phyloP scores from a whole-genome alignment of 2,888 invertebrate species.

The Sepioteuthis lessoniana region DNA sequence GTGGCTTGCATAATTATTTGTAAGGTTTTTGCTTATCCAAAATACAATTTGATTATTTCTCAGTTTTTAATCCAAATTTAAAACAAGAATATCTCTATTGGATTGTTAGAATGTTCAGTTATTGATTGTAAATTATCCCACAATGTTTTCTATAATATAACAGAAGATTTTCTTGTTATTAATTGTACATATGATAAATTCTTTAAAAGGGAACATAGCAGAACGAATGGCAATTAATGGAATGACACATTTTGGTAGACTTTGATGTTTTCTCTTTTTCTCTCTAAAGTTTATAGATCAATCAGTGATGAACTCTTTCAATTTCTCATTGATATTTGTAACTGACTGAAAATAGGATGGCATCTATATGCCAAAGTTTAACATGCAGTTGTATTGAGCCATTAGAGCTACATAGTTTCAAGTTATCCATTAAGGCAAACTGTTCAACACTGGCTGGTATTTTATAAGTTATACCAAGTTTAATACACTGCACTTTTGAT shows the following conservation, averaged over 20 bases:
- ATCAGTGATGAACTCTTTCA: constrained; percentile 33
- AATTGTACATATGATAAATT: background rate
- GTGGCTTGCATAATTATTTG: background rate
- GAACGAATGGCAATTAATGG: background rate
- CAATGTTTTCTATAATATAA: background rate
- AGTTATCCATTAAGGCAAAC: background rate
- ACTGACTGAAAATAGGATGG: constrained; percentile 8
- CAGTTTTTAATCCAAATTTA: background rate
- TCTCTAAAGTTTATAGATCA: constrained; percentile 9
- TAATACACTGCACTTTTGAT: background rate
- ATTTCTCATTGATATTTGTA: constrained; percentile 33
- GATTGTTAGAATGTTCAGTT: background rate
- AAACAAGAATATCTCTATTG: background rate
- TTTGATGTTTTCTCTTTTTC: background rate
- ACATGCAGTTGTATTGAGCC: background rate
- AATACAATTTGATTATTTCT: background rate
- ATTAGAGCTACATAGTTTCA: background rate
- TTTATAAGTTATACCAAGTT: constrained; percentile 11
- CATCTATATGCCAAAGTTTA: constrained; percentile 33
- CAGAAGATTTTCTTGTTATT: background rate
- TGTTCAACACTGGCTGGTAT: background rate
- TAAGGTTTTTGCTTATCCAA: background rate
- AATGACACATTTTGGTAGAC: background rate
- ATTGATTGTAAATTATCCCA: background rate
- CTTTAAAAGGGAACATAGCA: background rate